Evolutionary conservation across 2,797 vertebrate genomes (phyloP), one percentile per base, ranked within the genome.

Genomic region (Coluber constrictor): DNA sequence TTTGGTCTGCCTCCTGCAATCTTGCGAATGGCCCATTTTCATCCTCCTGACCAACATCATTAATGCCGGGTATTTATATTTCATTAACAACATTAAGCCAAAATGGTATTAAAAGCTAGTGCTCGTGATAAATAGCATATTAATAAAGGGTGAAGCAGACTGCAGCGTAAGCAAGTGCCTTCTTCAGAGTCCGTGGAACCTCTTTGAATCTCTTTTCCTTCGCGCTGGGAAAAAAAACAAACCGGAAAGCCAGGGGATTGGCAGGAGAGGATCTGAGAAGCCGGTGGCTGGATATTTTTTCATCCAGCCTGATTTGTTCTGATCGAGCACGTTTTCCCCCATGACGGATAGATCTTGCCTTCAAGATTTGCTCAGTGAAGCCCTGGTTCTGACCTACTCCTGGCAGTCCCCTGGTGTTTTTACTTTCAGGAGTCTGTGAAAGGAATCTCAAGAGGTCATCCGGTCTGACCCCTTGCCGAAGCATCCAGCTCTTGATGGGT

Each of bases 31-130:
- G 97, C 97, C 97, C 95, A 93, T 96, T 95, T 51, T 10, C 96
- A 95, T 97, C 97, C 97, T 98, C 96, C 98, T 97, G 98, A 98
- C 98, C 98, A 96, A 98, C 98, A 98, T 98, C 97, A 98, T 98
- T 98, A 98, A 98, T 94, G 95, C 8, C 47, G 97, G 97, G 97
- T 98, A 98, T 98, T 98, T 98, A 98, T 98, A 98, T 98, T 98
- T 98, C 98, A 98, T 98, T 98, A 98, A 98, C 98, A 95, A 96
- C 98, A 98, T 98, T 97, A 98, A 98, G 97, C 97, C 97, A 97
- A 98, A 98, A 98, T 96, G 97, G 98, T 97, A 98, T 98, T 98
- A 98, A 98, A 98, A 98, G 98, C 98, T 32, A 97, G 97, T 96
- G 96, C 97, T 97, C 97, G 96, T 98, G 98, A 98, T 98, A 98